Conservation (phyloP, 2,888 invertebrate genomes). For the Hypsopygia costalis region DNA sequence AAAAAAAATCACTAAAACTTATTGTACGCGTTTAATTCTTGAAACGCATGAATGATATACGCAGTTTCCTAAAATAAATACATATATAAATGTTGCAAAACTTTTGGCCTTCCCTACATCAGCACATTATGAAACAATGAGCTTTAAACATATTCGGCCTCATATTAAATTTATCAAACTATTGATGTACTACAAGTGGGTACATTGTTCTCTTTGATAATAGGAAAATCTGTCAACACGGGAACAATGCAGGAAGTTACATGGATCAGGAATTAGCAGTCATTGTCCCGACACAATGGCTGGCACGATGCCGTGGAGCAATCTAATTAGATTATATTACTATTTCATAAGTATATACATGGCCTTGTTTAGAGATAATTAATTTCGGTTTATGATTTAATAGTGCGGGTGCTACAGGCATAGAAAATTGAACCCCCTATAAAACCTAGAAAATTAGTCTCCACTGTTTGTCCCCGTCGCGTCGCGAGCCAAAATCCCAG, state of each 20-base stretch:
- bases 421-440: too few relatives aligned
- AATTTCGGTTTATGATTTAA: too few relatives aligned
- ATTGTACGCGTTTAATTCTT: too few relatives aligned
- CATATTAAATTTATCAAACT: conserved; percentile 22
- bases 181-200: conserved; percentile 41
- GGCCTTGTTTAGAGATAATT: neutral
- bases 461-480: too few relatives aligned
- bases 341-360: conserved; percentile 17
- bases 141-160: conserved; percentile 5
- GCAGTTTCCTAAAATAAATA: too few relatives aligned
- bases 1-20: too few relatives aligned
- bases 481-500: too few relatives aligned
- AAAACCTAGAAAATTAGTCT: too few relatives aligned
- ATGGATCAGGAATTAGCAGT: conserved; percentile 76
- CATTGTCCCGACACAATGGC: conserved; percentile 70
- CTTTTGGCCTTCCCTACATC: too few relatives aligned
- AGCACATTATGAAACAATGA: neutral
- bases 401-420: too few relatives aligned
- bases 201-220: conserved; percentile 63
- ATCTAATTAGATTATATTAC: conserved; percentile 66
- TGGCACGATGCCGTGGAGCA: conserved; percentile 29
- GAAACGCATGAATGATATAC: too few relatives aligned
- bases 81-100: too few relatives aligned
- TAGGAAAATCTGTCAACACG: conserved; percentile 77
- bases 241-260: conserved; percentile 74